A percentile compares a stretch with the other conserved stretches of the same genome.
These are phyloP conservation scores for Prietella phreatophila DNA, from an alignment of 2,113 vertebrate genomes.

Conservation along the genomic window DNA sequence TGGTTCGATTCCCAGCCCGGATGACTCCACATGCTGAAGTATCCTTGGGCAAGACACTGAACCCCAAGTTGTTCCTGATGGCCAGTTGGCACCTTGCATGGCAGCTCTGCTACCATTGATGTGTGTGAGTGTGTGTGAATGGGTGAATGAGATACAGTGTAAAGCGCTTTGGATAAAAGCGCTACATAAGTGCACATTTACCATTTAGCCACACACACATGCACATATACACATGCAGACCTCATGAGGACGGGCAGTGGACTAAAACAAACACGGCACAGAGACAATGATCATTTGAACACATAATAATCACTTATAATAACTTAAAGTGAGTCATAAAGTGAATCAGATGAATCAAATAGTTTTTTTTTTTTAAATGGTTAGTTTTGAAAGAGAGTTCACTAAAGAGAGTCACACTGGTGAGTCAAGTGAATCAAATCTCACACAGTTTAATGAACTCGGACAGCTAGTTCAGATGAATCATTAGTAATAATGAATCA, in stretches of 20 bases:
- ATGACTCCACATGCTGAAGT: too few species aligned
- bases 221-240: slow-evolving; percentile 8
- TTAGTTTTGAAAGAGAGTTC: neutral
- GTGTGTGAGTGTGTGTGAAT: too few species aligned
- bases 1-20: too few species aligned
- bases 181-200: too few species aligned
- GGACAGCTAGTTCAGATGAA: neutral
- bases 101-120: too few species aligned
- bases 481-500: neutral
- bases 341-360: neutral
- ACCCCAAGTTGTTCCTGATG: too few species aligned
- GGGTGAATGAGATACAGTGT: too few species aligned
- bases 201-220: too few species aligned
- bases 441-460: neutral
- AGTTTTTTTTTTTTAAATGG: neutral
- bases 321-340: neutral
- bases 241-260: neutral
- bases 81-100: too few species aligned
- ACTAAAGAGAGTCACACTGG: neutral
- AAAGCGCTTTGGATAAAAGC: too few species aligned
- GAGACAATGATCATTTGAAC: neutral
- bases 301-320: neutral
- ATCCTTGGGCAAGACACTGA: too few species aligned
- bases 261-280: neutral
- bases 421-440: neutral